Evolutionary conservation across 2,797 vertebrate species (phyloP).

Genomic region (Apodemus agrarius): DNA sequence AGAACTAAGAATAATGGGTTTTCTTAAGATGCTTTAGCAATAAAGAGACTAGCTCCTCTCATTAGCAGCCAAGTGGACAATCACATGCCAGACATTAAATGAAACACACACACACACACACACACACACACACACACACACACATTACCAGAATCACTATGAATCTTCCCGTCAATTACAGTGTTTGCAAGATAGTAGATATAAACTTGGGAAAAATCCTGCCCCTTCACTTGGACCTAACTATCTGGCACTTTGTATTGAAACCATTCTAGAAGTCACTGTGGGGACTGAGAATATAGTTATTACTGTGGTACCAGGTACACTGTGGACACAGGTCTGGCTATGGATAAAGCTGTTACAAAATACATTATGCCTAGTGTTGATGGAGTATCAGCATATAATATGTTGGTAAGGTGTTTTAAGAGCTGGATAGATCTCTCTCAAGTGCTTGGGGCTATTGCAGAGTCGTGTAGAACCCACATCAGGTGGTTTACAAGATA

Average conservation of each 20-base stretch:
- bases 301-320: background rate
- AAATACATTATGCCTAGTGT: background rate
- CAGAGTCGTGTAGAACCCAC: background rate
- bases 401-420: background rate
- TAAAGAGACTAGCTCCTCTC: background rate
- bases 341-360: background rate
- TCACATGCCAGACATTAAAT: background rate
- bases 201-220: background rate
- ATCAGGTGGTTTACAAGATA: background rate
- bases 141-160: background rate
- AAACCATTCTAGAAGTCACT: background rate
- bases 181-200: background rate
- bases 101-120: background rate
- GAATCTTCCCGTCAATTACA: background rate
- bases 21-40: background rate
- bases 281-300: background rate
- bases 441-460: background rate
- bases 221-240: background rate
- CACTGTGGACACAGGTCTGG: background rate
- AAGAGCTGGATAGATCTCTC: background rate
- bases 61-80: background rate
- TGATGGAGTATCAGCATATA: background rate
- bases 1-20: background rate
- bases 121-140: background rate
- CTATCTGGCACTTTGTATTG: background rate